Conservation (phyloP, 1,140 invertebrate genomes). For the Trachymyrmex cornetzi region DNA sequence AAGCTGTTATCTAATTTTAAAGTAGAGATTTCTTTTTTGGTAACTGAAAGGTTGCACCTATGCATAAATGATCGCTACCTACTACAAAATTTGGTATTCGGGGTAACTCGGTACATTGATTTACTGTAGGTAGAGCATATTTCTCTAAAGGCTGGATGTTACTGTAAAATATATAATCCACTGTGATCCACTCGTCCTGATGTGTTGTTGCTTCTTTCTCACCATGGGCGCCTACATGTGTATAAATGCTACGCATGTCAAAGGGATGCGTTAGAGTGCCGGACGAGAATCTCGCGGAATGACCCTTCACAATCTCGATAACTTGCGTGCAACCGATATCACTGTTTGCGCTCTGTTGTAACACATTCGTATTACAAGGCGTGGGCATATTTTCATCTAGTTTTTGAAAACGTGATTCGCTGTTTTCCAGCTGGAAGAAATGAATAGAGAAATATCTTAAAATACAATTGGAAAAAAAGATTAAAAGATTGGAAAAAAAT, state of each 20-base stretch:
- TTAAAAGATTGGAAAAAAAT: background rate
- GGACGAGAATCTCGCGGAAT: conserved; percentile 84
- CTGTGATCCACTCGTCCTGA: conserved; percentile 92
- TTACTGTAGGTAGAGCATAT: conserved; percentile 89
- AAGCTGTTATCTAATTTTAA: conserved; percentile 12
- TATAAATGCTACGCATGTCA: conserved; percentile 87
- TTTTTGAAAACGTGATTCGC: conserved; percentile 48
- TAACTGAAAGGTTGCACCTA: conserved; percentile 89
- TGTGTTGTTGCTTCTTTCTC: conserved; percentile 89
- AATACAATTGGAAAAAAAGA: background rate
- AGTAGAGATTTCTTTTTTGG: conserved; percentile 70
- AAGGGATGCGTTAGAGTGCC: conserved; percentile 87
- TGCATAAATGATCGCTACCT: conserved; percentile 93
- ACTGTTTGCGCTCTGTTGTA: conserved; percentile 61
- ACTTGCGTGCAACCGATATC: conserved; percentile 71
- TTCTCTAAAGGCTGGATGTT: conserved; percentile 88
- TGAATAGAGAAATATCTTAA: background rate
- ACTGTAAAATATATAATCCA: conserved; percentile 94
- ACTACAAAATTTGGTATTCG: conserved; percentile 91
- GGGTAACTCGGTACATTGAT: conserved; percentile 88
- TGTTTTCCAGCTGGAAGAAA: conserved; percentile 71
- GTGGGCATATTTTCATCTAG: background rate
- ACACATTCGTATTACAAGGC: conserved; percentile 19
- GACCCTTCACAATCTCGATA: conserved; percentile 77
- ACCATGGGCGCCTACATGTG: conserved; percentile 83